Base-by-base conservation (phyloP, 2,888 invertebrate species). In the Cerastoderma edule region DNA sequence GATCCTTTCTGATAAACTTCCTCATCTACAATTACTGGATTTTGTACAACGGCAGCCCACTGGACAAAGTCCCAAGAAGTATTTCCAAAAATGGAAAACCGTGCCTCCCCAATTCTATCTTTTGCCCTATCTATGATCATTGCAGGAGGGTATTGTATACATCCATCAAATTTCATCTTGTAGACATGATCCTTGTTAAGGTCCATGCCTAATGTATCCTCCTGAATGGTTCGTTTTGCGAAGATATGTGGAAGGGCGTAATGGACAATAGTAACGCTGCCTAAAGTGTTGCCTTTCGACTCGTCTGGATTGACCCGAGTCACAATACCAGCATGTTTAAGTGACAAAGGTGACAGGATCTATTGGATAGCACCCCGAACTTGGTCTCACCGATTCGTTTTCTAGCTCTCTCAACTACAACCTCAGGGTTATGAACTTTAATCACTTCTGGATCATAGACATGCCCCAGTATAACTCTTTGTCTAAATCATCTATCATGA, bases 331-430 rank as follows among this genome's bases (percentile, higher is more conserved):
- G 64, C 70, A 48, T 77, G 77, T 16, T 60, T 32, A 16, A 76
- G 46, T 76, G 72, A 24, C 76, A 76, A 53, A 75, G 67, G 30
- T 75, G 75, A 33, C 75, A 75, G 0, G 70, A 71, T 33, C 75
- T 54, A 44, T 76, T 76, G 30, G 67, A 56, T 27, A 76, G 27
- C 0, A 72, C 0, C 0, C 76, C 72, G 64, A 64, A 76, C 33
- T 76, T 76, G 16, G 64, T 72, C 53, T 76, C 76, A 10, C 76
- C 76, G 1, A 76, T 19, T 24, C 76, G 67, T 30, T 72, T 48
- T 33, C 57, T 35, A 4, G 76, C 76, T 56, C 76, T 24, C 22
- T 39, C 3, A 22, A 76, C 67, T 2, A 76, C 76, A 28, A 54
- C 27, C 28, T 76, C 76, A n/a, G 72, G 72, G 24, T 35, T 16